These are phyloP conservation scores for Heterodera carotae DNA, from an alignment of 1,140 invertebrate genomes.

Conservation along the genomic window DNA sequence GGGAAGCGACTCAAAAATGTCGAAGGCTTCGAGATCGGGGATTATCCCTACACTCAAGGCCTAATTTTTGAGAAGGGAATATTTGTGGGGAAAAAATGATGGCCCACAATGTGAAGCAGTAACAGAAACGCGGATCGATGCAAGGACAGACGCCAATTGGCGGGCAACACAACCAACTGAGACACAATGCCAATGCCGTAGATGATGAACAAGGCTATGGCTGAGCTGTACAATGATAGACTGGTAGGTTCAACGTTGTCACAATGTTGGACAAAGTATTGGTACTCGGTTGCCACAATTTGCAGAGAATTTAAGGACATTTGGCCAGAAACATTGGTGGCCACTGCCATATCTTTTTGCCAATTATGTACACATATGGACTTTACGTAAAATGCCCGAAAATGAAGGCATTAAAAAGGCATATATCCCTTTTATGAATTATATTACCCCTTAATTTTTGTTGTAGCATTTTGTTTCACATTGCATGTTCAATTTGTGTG, in stretches of 20 bases:
- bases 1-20: too few species aligned
- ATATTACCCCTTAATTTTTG: too few species aligned
- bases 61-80: too few species aligned
- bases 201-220: conserved; percentile 14
- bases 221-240: not conserved
- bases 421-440: too few species aligned
- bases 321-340: too few species aligned
- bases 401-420: too few species aligned
- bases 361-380: too few species aligned
- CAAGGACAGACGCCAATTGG: conserved; percentile 5
- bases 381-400: too few species aligned
- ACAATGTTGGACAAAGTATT: not conserved
- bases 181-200: conserved; percentile 20
- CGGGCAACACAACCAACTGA: conserved; percentile 14
- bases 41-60: not conserved
- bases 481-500: too few species aligned
- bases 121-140: conserved; percentile 13
- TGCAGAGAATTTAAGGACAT: not conserved
- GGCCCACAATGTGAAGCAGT: conserved; percentile 3
- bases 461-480: too few species aligned
- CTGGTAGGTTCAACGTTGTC: not conserved
- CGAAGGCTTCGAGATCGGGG: too few species aligned
- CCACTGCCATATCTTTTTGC: too few species aligned
- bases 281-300: not conserved
- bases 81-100: not conserved